phyloP scores from a whole-genome alignment of 2,888 invertebrate genomes.

The Drosophila sordidula region DNA sequence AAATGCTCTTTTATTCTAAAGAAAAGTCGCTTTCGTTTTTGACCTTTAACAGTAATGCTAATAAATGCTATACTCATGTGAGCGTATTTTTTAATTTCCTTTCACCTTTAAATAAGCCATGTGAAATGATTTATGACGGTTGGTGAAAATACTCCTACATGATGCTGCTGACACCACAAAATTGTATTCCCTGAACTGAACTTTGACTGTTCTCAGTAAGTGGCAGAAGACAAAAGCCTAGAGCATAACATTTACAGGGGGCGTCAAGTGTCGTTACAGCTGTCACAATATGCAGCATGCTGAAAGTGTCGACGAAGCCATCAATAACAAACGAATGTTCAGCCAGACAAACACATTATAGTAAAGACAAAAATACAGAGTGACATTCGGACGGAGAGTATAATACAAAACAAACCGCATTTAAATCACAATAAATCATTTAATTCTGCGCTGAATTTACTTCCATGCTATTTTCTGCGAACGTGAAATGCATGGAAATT shows the following conservation, averaged over 20 bases:
- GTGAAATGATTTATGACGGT: constrained; percentile 52
- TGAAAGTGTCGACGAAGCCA: constrained; percentile 49
- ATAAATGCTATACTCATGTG: constrained; percentile 1
- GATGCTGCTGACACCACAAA: constrained; percentile 40
- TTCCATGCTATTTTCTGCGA: constrained; percentile 28
- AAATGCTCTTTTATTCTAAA: too few species aligned
- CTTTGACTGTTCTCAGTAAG: constrained; percentile 25
- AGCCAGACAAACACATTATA: constrained; percentile 24
- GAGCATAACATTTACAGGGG: constrained; percentile 24
- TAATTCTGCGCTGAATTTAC: constrained; percentile 18
- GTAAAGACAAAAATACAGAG: not conserved
- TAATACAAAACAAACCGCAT: constrained; percentile 45
- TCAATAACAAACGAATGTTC: constrained; percentile 60
- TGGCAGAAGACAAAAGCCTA: constrained; percentile 18
- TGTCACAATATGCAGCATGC: constrained; percentile 50
- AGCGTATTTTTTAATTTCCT: constrained; percentile 8
- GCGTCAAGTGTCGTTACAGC: constrained; percentile 54
- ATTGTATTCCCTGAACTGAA: constrained; percentile 21
- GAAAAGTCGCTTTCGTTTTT: not conserved
- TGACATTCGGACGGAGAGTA: not conserved
- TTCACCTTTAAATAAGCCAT: constrained; percentile 26
- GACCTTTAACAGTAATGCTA: not conserved
- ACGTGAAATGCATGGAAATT: constrained; percentile 14
- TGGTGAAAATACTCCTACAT: constrained; percentile 22
- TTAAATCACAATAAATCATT: constrained; percentile 68